Base-by-base conservation (phyloP, 2,797 vertebrate species). In the Tinamus major region DNA sequence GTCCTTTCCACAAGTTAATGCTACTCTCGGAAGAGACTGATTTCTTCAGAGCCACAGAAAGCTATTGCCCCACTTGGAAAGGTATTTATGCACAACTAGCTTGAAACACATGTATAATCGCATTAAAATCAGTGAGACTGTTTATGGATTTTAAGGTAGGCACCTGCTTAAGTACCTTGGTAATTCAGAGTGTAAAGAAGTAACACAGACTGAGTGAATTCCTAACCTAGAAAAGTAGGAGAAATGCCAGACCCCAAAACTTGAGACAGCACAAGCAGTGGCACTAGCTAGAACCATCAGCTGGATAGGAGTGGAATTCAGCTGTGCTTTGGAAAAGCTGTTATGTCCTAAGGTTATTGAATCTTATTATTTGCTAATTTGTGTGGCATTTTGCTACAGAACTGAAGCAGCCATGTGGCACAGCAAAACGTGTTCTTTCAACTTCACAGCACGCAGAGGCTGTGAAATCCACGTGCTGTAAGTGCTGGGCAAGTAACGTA, bases 271-370 rank as follows among this genome's bases (percentile, higher is more conserved):
- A 61, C 67, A 64, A 82, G 61, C 44, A 90, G 51, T 94, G 93
- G 91, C 87, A 92, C 94, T 61, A 58, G 59, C 80, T 92, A 87
- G 79, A 84, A 92, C 82, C 63, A 81, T 93, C 92, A 92, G 70
- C 89, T 62, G 85, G 63, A 85, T 90, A 74, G 83, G 85, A 94
- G 92, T 90, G 95, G 87, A 92, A 89, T 92, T 95, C 91, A 91
- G 74, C 79, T 89, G 77, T 76, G 77, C 77, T 95, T 94, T 91
- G 59, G 77, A 84, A 95, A 92, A 96, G 94, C 87, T 79, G 81
- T 1, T 85, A 72, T 31, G 35, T 83, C 56, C 78, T 78, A 67
- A 67, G 31, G 62, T 86, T 58, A 69, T 44, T 78, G 76, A 91
- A 69, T 61, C 79, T 72, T 83, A 70, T 15, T 89, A 62, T 79